Percentiles rank a stretch among this genome's conserved stretches.
Evolutionary conservation across 1,140 invertebrate genomes (phyloP).

Genomic region (Ostrea edulis): DNA sequence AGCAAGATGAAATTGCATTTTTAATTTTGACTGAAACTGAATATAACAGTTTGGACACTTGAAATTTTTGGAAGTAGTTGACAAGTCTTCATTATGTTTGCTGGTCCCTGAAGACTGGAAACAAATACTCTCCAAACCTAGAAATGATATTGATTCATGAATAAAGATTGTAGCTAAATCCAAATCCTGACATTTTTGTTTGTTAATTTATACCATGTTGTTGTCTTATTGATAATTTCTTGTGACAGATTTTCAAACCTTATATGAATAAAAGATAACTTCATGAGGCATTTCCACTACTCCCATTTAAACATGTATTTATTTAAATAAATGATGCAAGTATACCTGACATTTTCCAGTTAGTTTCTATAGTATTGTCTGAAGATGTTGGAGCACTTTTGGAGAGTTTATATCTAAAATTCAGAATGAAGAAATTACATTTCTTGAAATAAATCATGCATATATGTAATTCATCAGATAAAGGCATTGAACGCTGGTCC

Average conservation of each 20-base stretch:
- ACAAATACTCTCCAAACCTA: neutral
- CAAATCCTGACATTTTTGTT: too few species aligned
- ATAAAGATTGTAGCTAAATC: too few species aligned
- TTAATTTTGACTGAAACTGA: constrained; percentile 26
- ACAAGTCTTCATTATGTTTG: neutral
- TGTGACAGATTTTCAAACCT: neutral
- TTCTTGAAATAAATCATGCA: neutral
- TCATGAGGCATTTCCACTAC: neutral
- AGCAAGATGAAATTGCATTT: neutral
- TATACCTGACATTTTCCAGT: neutral
- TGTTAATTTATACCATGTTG: too few species aligned
- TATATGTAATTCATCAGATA: too few species aligned
- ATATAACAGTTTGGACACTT: neutral
- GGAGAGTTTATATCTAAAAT: constrained; percentile 12
- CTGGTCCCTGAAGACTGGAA: neutral
- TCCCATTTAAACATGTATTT: neutral
- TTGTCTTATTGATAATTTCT: too few species aligned
- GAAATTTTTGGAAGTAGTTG: neutral
- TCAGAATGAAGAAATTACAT: neutral
- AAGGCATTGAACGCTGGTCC: too few species aligned
- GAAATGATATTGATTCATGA: neutral
- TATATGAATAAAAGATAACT: neutral
- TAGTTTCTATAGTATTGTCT: neutral
- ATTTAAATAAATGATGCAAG: neutral
- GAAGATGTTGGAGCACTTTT: neutral